Conservation (phyloP, 2,113 vertebrate species). For the Eclectus roratus region DNA sequence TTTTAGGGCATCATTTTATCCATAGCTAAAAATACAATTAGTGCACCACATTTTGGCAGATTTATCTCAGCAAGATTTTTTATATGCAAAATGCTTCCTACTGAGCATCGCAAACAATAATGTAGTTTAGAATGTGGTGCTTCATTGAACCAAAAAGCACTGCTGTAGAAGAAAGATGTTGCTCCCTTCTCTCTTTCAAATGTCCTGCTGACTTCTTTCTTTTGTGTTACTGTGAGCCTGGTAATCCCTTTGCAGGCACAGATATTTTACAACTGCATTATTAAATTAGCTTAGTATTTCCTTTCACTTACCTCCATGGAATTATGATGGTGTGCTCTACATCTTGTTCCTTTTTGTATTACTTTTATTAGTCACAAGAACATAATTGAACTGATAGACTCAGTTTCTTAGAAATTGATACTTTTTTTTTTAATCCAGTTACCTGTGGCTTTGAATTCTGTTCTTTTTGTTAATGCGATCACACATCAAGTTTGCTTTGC, state of each 20-base stretch:
- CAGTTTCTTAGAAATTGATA: neutral
- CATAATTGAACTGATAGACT: neutral
- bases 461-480: neutral
- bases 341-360: neutral
- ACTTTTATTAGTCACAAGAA: neutral
- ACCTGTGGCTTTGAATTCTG: neutral
- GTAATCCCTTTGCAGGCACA: constrained; percentile 16
- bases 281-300: constrained; percentile 40
- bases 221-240: neutral
- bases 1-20: constrained; percentile 40
- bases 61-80: constrained; percentile 52
- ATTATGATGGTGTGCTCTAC: constrained; percentile 28
- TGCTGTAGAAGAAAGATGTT: constrained; percentile 27
- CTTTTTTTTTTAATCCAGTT: neutral
- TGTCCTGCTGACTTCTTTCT: constrained; percentile 5
- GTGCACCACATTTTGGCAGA: constrained; percentile 15
- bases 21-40: constrained; percentile 43
- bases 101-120: constrained; percentile 62
- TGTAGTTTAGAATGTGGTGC: constrained; percentile 46
- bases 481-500: neutral
- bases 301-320: constrained; percentile 40
- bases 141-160: constrained; percentile 10
- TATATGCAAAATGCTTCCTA: constrained; percentile 55
- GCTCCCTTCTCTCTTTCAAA: neutral
- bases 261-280: constrained; percentile 15